Percentiles rank a stretch among this genome's conserved stretches.
These are phyloP conservation scores for Gobio occitaniae DNA, from an alignment of 2,797 vertebrate genomes.

Conservation along the genomic window DNA sequence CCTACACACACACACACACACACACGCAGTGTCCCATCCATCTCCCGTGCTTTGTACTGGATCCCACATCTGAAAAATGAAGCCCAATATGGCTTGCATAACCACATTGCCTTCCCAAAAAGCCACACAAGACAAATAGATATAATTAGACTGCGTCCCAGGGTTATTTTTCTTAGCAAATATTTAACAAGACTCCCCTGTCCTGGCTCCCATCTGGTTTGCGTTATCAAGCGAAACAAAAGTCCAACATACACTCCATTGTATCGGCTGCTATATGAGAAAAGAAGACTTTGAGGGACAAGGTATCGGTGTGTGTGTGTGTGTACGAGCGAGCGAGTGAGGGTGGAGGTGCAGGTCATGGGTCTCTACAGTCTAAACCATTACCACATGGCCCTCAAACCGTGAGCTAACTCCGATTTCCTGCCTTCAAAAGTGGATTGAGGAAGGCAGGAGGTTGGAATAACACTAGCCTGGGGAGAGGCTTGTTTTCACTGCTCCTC, in stretches of 20 bases:
- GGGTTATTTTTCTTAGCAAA: conserved; percentile 89
- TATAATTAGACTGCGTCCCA: conserved; percentile 80
- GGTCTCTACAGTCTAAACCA: conserved; percentile 83
- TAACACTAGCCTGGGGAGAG: conserved; percentile 80
- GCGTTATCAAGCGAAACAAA: conserved; percentile 82
- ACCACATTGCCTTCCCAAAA: conserved; percentile 75
- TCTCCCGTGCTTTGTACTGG: conserved; percentile 67
- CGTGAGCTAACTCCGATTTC: conserved; percentile 90
- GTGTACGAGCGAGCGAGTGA: conserved; percentile 56
- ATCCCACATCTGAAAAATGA: conserved; percentile 82
- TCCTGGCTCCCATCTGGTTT: conserved; percentile 82
- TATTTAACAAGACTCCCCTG: conserved; percentile 83
- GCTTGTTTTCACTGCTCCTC: conserved; percentile 81
- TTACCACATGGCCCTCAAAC: conserved; percentile 88
- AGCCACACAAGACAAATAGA: conserved; percentile 81
- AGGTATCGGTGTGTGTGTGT: conserved; percentile 76
- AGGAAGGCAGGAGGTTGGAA: conserved; percentile 81
- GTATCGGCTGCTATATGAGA: conserved; percentile 68
- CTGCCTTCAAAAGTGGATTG: conserved; percentile 84
- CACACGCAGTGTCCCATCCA: conserved; percentile 48
- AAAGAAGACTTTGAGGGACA: conserved; percentile 75
- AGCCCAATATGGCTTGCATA: conserved; percentile 72
- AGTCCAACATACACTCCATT: conserved; percentile 66
- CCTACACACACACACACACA: conserved; percentile 10
- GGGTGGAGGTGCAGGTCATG: conserved; percentile 72